These are phyloP conservation scores for Leucoraja erinaceus DNA, from an alignment of 2,113 vertebrate species.

Conservation along the genomic window DNA sequence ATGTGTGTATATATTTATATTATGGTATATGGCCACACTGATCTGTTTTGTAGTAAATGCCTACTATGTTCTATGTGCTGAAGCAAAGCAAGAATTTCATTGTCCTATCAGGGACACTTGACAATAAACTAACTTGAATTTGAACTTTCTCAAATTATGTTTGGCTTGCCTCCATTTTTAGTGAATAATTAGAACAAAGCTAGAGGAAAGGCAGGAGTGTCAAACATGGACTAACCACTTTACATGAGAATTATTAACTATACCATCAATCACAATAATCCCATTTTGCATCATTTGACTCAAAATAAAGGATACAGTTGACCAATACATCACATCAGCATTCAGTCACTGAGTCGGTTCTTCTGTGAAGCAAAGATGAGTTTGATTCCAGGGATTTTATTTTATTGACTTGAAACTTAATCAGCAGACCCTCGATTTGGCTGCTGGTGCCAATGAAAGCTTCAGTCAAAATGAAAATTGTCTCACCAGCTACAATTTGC, in stretches of 20 bases:
- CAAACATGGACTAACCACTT: background rate
- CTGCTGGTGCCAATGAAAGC: conserved; percentile 24
- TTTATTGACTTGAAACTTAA: conserved; percentile 23
- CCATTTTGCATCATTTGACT: background rate
- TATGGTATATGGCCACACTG: no score
- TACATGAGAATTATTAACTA: background rate
- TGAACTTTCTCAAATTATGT: no score
- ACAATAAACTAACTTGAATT: no score
- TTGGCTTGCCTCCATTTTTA: background rate
- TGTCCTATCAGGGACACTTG: no score
- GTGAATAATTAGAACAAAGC: background rate
- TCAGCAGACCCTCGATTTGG: conserved; percentile 12
- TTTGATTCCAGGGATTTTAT: conserved; percentile 14
- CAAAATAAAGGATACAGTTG: conserved; percentile 27
- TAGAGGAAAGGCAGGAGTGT: background rate
- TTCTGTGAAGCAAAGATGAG: conserved; percentile 16
- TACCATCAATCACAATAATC: conserved; percentile 18
- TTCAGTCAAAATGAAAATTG: conserved; percentile 27
- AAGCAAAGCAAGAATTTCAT: no score
- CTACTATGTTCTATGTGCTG: no score
- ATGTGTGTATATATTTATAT: no score
- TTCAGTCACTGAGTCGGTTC: conserved; percentile 23
- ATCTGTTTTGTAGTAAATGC: no score
- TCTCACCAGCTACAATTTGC: conserved; percentile 21
- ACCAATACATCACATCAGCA: conserved; percentile 8